phyloP scores from a whole-genome alignment of 2,888 invertebrate genomes.

The Zelleria hepariella region DNA sequence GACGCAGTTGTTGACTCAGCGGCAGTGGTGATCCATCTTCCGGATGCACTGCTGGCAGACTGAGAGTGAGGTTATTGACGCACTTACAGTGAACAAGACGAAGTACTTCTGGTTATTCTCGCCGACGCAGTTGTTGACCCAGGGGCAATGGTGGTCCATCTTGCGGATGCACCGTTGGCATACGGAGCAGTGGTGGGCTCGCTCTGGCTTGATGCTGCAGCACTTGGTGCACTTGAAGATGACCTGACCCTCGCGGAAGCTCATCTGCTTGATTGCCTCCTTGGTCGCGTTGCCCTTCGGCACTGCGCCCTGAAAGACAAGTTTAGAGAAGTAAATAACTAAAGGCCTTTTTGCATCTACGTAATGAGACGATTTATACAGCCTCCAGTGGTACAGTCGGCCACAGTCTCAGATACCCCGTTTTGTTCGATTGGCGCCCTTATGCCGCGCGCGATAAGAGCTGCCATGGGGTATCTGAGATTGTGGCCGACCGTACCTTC shows the following conservation, averaged over 20 bases:
- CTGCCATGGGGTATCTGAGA: too few species aligned
- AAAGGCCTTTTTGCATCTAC: too few species aligned
- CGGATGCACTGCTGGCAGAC: conserved; percentile 79
- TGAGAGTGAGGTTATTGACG: too few species aligned
- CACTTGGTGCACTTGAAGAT: conserved; percentile 97
- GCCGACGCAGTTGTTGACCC: conserved; percentile 99
- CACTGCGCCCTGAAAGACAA: conserved; percentile 82
- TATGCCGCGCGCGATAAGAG: too few species aligned
- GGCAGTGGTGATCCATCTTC: conserved; percentile 79
- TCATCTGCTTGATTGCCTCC: conserved; percentile 95
- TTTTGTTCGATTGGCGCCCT: too few species aligned
- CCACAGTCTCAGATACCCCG: too few species aligned
- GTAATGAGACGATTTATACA: too few species aligned
- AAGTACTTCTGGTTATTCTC: conserved; percentile 99
- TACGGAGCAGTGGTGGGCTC: conserved; percentile 96
- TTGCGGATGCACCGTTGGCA: conserved; percentile 85
- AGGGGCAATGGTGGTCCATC: conserved; percentile 83
- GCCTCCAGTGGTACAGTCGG: too few species aligned
- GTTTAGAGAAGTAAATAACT: too few species aligned
- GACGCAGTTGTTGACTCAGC: conserved; percentile 99
- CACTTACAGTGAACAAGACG: conserved; percentile 94
- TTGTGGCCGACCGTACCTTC: too few species aligned
- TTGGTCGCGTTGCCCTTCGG: conserved; percentile 96
- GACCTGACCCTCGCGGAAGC: conserved; percentile 90
- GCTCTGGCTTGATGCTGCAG: conserved; percentile 95